Evolutionary conservation across 2,797 vertebrate species (phyloP), one percentile per base, ranked within the genome.

Genomic region (Cirrhinus molitorella): DNA sequence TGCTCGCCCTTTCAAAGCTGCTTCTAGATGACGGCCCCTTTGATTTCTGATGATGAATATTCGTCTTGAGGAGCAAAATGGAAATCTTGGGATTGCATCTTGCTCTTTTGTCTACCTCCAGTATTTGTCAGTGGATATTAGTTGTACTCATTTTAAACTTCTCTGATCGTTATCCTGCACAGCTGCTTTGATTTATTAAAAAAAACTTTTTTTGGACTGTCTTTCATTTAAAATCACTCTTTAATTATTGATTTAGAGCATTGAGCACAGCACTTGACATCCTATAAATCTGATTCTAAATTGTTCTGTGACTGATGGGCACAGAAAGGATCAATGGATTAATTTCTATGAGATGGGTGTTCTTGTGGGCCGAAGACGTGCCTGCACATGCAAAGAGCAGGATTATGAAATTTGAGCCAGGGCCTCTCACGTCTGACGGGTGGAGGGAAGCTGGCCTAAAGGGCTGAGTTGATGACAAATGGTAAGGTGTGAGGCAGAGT

Each of bases 311-410:
- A 93, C 91, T 91, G 93, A 92, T 92, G 90, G 87, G 85, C 83
- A 28, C 79, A 87, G 80, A 82, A 85, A 84, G 92, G 94, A 93
- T 95, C 94, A 94, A 95, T 94, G 93, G 93, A 94, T 95, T 95
- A 92, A 92, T 91, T 94, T 94, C 91, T 88, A 87, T 88, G 90
- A 92, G 91, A 93, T 76, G 89, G 90, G 87, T 85, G 91, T 91
- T 91, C 91, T 92, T 66, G 87, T 89, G 88, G 88, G 88, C 89
- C 16, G 61, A 23, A 78, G 88, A 90, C 94, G 93, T 96, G 95
- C 91, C 91, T 78, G 87, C 75, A 93, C 94, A 96, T 96, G 92
- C 94, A 93, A 93, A 95, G 88, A 91, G 86, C 19, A 79, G 92
- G 94, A 95, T 96, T 95, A 95, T 87, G 85, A 49, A 53, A 89